Base-by-base conservation (phyloP, 2,888 invertebrate species). In the Himalopsyche anomala region DNA sequence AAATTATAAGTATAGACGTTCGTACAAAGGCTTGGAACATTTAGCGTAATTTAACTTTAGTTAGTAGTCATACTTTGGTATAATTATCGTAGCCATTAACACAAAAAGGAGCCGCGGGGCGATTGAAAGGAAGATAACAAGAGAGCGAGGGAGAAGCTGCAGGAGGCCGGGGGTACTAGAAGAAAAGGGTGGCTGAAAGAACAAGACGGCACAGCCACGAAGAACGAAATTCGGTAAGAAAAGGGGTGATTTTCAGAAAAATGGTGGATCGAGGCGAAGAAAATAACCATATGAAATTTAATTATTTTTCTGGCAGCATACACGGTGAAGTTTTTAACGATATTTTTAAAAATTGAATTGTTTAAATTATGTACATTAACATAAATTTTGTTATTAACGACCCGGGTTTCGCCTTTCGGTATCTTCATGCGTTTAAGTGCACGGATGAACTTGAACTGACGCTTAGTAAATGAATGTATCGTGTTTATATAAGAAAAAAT, bases 51-150 rank as follows among this genome's bases (percentile, higher is more conserved):
- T 62, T 62, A 62, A 62, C 62, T 62, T 62, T 62, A 62, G 62
- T 62, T 62, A 8, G 62, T 62, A 62, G 62, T 62, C 62, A 62
- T 62, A 62, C 62, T 86, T 86, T 86, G 84, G 69, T 79, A 82
- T 84, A 84, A 86, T 86, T 86, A 86, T 86, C 86, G 84, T 84
- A 62, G 84, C 83, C 84, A 86, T 86, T 86, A 86, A 86, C 86
- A 74, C 86, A 86, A 86, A 86, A 86, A 86, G 85, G 84, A 82
- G 84, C 80, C 80, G 80, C 51, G 80, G 84, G 62, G 62, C 62
- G 62, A 62, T 62, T 62, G 62, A 62, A 62, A 62, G 62, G 62
- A 62, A 62, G 62, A 62, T 62, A 62, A 62, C 62, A 62, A 62
- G 62, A 62, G 62, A 62, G 62, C 8, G 62, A 19, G 19, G 62